phyloP scores from a whole-genome alignment of 2,888 invertebrate genomes.

The Leucophenga maculata region DNA sequence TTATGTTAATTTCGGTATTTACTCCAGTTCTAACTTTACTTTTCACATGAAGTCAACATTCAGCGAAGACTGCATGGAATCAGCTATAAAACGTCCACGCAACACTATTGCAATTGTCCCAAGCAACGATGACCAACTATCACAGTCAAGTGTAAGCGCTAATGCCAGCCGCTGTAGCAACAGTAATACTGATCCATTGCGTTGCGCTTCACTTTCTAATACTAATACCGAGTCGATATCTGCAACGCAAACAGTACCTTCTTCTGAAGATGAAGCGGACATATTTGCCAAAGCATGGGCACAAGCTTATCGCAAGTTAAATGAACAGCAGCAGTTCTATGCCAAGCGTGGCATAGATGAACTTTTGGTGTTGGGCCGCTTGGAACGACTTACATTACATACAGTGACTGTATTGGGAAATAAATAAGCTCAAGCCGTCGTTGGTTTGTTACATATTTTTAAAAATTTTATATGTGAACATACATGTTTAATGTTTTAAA shows the following conservation, averaged over 20 bases:
- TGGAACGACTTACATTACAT: slow-evolving; percentile 49
- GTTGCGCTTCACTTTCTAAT: slow-evolving; percentile 42
- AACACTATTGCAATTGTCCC: no score
- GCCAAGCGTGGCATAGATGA: slow-evolving; percentile 58
- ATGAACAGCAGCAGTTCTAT: slow-evolving; percentile 55
- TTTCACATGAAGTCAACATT: no score
- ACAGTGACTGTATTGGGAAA: slow-evolving; percentile 42
- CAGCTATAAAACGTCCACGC: no score
- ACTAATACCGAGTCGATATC: neutral
- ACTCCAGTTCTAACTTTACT: no score
- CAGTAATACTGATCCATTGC: neutral
- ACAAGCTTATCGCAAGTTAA: slow-evolving; percentile 54
- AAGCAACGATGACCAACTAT: neutral
- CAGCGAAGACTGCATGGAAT: no score
- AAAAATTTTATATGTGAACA: no score
- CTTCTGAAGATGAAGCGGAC: slow-evolving; percentile 50
- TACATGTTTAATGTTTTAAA: no score
- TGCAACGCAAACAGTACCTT: slow-evolving; percentile 12
- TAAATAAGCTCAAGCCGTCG: no score
- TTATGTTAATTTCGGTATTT: neutral
- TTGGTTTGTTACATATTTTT: no score
- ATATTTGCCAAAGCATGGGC: slow-evolving; percentile 55
- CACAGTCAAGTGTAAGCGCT: no score
- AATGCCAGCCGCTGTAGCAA: no score
- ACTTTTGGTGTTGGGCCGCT: slow-evolving; percentile 49